phyloP scores from a whole-genome alignment of 2,797 vertebrate genomes.

The Falco berigora region DNA sequence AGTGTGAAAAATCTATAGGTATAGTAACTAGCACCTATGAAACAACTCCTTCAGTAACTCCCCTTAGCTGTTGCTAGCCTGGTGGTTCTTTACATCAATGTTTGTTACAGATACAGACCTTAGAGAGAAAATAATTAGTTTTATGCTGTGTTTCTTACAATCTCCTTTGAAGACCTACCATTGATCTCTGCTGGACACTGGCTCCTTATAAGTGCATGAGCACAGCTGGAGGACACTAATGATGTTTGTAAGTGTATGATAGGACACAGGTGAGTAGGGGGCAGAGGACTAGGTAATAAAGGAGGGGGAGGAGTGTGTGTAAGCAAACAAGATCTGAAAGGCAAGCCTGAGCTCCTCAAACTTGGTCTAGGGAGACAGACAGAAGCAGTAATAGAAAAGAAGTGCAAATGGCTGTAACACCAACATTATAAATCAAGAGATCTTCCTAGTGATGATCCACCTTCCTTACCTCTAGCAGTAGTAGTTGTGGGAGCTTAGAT shows the following conservation, averaged over 20 bases:
- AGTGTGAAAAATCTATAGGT: not conserved
- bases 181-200: not conserved
- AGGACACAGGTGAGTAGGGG: not conserved
- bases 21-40: not conserved
- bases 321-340: not conserved
- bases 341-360: not conserved
- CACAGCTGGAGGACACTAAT: not conserved
- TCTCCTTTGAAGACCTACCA: not conserved
- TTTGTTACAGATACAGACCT: not conserved
- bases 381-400: not conserved
- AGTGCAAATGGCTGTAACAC: not conserved
- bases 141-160: not conserved
- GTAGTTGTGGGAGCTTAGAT: not conserved
- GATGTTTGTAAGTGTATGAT: not conserved
- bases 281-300: not conserved
- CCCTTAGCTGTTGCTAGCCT: not conserved
- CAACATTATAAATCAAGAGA: not conserved
- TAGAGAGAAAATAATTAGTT: not conserved
- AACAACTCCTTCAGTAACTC: not conserved
- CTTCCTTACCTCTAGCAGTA: not conserved
- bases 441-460: not conserved
- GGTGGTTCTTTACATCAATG: not conserved
- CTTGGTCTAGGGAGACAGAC: not conserved
- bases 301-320: fast-evolving
- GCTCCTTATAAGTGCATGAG: not conserved